A percentile compares a stretch with the other conserved stretches of the same genome.
phyloP scores from a whole-genome alignment of 2,797 vertebrate genomes.

The Megaceryle alcyon region DNA sequence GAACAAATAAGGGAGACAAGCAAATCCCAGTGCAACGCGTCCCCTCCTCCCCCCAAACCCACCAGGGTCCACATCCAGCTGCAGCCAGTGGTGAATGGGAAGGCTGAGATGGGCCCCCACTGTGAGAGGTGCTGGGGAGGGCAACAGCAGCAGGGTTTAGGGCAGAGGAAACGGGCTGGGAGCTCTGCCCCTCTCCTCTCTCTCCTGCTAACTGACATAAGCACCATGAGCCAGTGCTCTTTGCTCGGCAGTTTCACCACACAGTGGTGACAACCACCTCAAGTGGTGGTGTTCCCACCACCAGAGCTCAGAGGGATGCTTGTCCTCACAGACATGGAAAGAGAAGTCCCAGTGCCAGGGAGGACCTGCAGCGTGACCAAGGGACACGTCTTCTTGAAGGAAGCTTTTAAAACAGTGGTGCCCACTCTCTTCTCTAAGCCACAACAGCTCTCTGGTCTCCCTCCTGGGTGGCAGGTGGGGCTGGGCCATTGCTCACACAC shows the following conservation, averaged over 20 bases:
- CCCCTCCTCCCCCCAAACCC: not conserved
- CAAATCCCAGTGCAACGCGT: fast-evolving
- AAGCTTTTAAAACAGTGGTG: not conserved
- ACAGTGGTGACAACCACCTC: not conserved
- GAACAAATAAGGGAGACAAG: not conserved
- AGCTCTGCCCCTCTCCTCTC: not conserved
- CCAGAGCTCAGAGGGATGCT: not conserved
- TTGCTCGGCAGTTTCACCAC: not conserved
- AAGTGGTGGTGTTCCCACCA: not conserved
- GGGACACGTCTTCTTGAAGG: not conserved
- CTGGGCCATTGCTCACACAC: not conserved
- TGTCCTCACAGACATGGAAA: fast-evolving
- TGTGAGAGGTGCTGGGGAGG: not conserved
- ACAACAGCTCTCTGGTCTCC: not conserved
- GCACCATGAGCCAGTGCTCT: not conserved
- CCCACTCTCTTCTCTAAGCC: not conserved
- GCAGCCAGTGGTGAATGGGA: not conserved
- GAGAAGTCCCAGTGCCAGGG: not conserved
- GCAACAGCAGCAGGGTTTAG: not conserved
- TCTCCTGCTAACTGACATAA: not conserved
- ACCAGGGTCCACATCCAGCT: not conserved
- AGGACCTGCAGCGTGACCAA: not conserved
- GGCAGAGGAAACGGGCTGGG: not conserved
- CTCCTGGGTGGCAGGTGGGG: not conserved
- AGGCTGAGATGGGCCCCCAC: not conserved